Evolutionary conservation across 2,888 invertebrate genomes (phyloP).

Genomic region (Parascotia fuliginaria): DNA sequence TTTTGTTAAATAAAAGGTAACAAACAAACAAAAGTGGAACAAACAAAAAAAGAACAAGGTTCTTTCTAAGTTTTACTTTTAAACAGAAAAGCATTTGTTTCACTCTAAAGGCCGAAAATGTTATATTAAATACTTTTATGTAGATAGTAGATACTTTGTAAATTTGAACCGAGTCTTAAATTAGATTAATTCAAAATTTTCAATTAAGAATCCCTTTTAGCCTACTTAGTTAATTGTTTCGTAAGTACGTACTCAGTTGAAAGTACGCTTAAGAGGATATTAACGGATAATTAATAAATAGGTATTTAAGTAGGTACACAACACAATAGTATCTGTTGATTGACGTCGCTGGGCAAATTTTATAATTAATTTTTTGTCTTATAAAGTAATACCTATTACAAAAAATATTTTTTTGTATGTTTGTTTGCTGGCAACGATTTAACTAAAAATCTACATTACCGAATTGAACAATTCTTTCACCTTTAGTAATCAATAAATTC

Average conservation of each 20-base stretch:
- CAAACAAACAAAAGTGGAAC: background rate
- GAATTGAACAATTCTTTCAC: too few species aligned
- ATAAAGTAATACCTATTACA: too few species aligned
- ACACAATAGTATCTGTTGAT: conserved; percentile 6
- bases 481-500: too few species aligned
- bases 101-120: conserved; percentile 7
- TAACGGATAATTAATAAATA: conserved; percentile 17
- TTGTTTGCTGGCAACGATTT: too few species aligned
- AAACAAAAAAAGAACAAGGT: background rate
- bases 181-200: conserved; percentile 39
- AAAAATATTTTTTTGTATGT: too few species aligned
- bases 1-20: background rate
- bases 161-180: conserved; percentile 27
- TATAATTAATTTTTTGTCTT: too few species aligned
- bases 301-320: too few species aligned
- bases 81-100: background rate
- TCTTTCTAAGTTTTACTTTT: background rate
- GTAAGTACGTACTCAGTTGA: conserved; percentile 22
- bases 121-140: conserved; percentile 29
- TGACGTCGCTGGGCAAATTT: background rate
- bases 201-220: conserved; percentile 44
- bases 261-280: conserved; percentile 12
- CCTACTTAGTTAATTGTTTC: conserved; percentile 45
- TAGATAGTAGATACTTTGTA: conserved; percentile 29
- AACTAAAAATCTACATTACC: too few species aligned